Evolutionary conservation across 2,888 invertebrate species (phyloP), one percentile per base, ranked within the genome.

Genomic region (Chloroclysta siterata): DNA sequence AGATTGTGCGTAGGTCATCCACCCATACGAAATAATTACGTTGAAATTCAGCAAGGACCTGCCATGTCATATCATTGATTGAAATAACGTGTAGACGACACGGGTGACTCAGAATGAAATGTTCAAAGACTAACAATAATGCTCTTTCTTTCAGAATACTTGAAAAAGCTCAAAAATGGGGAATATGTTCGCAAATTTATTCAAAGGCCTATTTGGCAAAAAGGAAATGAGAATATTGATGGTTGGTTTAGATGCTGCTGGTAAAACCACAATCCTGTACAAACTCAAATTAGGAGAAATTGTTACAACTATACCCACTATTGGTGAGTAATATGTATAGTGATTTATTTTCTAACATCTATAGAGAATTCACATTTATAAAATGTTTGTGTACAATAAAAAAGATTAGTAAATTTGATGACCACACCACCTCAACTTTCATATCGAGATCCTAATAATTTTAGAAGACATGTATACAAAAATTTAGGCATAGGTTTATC

Each of bases 201-300:
- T 99, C 94, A 98, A 98, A 95, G 98, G 99, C 95, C 97, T 99
- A 80, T 99, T 99, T 94, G 99, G 99, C 94, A 99, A 99, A 94
- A 99, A 99, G 91, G 99, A 99, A 95, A 99, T 99, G 99, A 97
- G 99, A 95, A 99, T 99, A 96, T 95, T 99, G 94, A 99, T 99
- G 99, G 98, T 99, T 81, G 98, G 98, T 89, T 95, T 99, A 89
- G 99, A 99, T 95, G 99, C 99, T 86, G 99, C 99, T 94, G 99
- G 99, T 95, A 99, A 99, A 96, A 99, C 99, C 88, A 99, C 99
- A 94, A 99, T 99, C 94, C 95, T 99, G 94, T 99, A 99, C 95
- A 99, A 99, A 96, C 96, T 99, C 92, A 99, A 99, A 96, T 96
- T 99, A 95, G 99, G 99, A 92, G 99, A 99, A 97, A 99, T 99